Percentiles rank a stretch among this genome's conserved stretches.
Evolutionary conservation across 2,888 invertebrate genomes (phyloP).

Genomic region (Cryptocephalus moraei): DNA sequence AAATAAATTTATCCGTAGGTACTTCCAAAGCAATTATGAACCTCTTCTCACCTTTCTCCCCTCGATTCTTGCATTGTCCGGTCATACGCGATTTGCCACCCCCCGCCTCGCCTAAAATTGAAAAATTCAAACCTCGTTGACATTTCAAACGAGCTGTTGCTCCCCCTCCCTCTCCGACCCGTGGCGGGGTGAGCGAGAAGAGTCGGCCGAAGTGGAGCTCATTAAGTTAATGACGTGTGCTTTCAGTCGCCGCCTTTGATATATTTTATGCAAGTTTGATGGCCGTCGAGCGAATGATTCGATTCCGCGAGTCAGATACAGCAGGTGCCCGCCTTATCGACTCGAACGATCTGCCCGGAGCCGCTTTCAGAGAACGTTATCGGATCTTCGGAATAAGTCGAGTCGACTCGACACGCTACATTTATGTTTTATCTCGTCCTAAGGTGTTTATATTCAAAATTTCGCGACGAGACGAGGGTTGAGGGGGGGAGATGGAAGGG

Average conservation of each 20-base stretch:
- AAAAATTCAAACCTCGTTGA: constrained; percentile 22
- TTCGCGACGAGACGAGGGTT: too few species aligned
- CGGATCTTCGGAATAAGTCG: constrained; percentile 26
- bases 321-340: constrained; percentile 29
- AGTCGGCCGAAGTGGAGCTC: constrained; percentile 25
- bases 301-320: constrained; percentile 27
- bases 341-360: constrained; percentile 24
- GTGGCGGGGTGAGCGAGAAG: constrained; percentile 3
- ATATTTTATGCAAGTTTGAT: constrained; percentile 30
- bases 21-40: too few species aligned
- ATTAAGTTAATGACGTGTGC: constrained; percentile 34
- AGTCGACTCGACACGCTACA: constrained; percentile 27
- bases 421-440: constrained; percentile 30
- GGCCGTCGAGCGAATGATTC: constrained; percentile 31
- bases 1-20: too few species aligned
- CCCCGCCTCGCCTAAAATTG: background rate
- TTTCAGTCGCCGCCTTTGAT: constrained; percentile 25
- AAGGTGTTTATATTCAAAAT: constrained; percentile 21
- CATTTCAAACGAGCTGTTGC: constrained; percentile 17
- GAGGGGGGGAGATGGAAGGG: too few species aligned
- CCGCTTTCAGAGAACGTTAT: constrained; percentile 26
- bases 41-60: too few species aligned
- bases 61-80: too few species aligned
- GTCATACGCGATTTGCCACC: too few species aligned
- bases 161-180: too few species aligned